These are phyloP conservation scores for Drosophila nigricruria DNA, from an alignment of 2,888 invertebrate genomes.

Conservation along the genomic window DNA sequence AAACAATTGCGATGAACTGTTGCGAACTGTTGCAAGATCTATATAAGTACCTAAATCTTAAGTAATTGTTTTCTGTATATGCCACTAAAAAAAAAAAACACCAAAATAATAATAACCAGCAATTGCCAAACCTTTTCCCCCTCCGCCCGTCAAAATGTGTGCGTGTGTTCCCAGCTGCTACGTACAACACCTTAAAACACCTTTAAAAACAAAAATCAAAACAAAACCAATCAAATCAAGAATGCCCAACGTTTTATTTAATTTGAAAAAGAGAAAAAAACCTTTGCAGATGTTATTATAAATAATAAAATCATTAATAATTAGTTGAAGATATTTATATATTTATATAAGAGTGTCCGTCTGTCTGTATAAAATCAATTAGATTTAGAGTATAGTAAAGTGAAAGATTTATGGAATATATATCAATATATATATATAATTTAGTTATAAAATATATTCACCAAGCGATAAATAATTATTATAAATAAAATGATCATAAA, in stretches of 20 bases:
- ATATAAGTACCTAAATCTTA: slow-evolving; percentile 59
- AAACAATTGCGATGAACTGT: slow-evolving; percentile 13
- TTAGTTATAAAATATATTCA: not conserved
- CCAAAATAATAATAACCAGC: slow-evolving; percentile 57
- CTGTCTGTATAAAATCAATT: not conserved
- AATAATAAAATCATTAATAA: not conserved
- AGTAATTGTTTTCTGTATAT: slow-evolving; percentile 65
- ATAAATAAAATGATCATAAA: not conserved
- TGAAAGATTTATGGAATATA: not conserved
- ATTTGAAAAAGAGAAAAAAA: slow-evolving; percentile 1
- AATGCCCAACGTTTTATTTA: slow-evolving; percentile 33
- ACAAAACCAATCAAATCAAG: slow-evolving; percentile 17
- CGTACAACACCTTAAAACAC: slow-evolving; percentile 20
- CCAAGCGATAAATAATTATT: not conserved
- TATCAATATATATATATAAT: not conserved
- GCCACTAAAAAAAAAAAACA: slow-evolving; percentile 55
- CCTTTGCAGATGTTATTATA: slow-evolving; percentile 33
- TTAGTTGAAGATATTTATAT: not conserved
- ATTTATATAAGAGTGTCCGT: not conserved
- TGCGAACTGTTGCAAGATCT: slow-evolving; percentile 29
- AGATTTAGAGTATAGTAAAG: not conserved
- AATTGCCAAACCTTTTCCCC: slow-evolving; percentile 40
- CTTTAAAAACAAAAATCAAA: not conserved
- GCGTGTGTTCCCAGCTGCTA: slow-evolving; percentile 46
- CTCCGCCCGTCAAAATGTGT: slow-evolving; percentile 40